These are phyloP conservation scores for Drosophila anceps DNA, from an alignment of 2,888 invertebrate genomes.

Conservation along the genomic window DNA sequence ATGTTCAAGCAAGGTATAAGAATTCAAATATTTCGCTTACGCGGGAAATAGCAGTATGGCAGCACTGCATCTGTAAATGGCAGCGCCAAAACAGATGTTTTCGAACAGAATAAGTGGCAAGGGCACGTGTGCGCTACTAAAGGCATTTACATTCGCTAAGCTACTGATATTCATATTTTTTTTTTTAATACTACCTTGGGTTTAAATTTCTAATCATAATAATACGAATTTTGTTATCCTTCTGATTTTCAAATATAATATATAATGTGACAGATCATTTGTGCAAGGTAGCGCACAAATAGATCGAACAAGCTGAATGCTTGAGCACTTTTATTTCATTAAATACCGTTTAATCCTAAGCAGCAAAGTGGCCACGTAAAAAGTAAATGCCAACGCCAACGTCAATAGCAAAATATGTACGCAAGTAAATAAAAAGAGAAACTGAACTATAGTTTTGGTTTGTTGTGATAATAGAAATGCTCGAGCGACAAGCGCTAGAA, in stretches of 20 bases:
- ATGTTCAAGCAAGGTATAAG: background rate
- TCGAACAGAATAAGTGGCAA: constrained; percentile 26
- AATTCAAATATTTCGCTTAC: constrained; percentile 15
- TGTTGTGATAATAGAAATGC: constrained; percentile 41
- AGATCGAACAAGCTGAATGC: background rate
- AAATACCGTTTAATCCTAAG: constrained; percentile 46
- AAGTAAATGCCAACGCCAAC: constrained; percentile 21
- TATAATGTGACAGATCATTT: too few species aligned
- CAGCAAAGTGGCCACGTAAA: constrained; percentile 66
- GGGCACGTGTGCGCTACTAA: constrained; percentile 17
- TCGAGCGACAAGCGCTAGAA: constrained; percentile 33
- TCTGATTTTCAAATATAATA: background rate
- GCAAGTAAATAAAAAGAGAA: constrained; percentile 26
- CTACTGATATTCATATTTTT: background rate
- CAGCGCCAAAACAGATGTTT: constrained; percentile 39
- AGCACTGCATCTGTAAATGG: constrained; percentile 15
- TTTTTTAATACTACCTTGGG: background rate
- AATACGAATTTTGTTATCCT: too few species aligned
- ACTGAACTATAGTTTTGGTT: constrained; percentile 16
- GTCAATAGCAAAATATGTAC: constrained; percentile 23
- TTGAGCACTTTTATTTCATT: background rate
- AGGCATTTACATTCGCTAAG: constrained; percentile 1
- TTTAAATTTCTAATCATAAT: background rate
- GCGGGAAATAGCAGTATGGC: constrained; percentile 6
- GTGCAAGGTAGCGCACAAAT: constrained; percentile 16